Evolutionary conservation across 2,113 vertebrate species (phyloP), one percentile per base, ranked within the genome.

Genomic region (Syngnathoides biaculeatus): DNA sequence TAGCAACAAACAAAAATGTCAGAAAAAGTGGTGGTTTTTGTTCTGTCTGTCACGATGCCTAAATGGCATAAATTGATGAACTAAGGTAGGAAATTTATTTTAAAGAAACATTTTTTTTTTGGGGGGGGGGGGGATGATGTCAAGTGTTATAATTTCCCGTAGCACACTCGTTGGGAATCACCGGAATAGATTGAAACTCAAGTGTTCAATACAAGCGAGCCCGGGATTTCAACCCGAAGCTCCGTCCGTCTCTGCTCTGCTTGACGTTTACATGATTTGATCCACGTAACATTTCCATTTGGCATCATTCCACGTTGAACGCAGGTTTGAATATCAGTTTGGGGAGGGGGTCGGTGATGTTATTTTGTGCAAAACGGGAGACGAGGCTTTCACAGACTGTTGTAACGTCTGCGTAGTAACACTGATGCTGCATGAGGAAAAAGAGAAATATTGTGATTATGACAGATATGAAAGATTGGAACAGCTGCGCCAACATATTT

Each of bases 401-500:
- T 10, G 58, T 64, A 67, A 53, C 74, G 61, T 81, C 64, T 81
- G 78, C 74, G 73, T 47, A 61, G 64, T 68, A 83, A 78, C 78
- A 40, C 67, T 57, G 79, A 80, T 73, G 73, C 65, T 77, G 69
- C 76, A 67, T 77, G 78, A 79, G 72, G 42, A 84, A 72, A 58
- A 53, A 70, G 42, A 24, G 63, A 62, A 59, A 64, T 72, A 70
- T 74, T 47, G 67, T 10, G 73, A 80, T 74, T 77, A 71, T 58
- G 69, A 86, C 69, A 74, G 69, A 82, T 83, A 84, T 80, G 40
- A 83, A 66, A 77, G 72, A 70, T 64, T 80, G 64, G 66, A 81
- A 79, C 84, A 87, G 80, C 82, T 89, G 83, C 68, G 79, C 60
- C 42, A 52, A 64, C 14, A 71, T 76, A 87, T 83, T 87, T 82